Conservation (phyloP, 2,113 vertebrate species). For the Symphodus melops region DNA sequence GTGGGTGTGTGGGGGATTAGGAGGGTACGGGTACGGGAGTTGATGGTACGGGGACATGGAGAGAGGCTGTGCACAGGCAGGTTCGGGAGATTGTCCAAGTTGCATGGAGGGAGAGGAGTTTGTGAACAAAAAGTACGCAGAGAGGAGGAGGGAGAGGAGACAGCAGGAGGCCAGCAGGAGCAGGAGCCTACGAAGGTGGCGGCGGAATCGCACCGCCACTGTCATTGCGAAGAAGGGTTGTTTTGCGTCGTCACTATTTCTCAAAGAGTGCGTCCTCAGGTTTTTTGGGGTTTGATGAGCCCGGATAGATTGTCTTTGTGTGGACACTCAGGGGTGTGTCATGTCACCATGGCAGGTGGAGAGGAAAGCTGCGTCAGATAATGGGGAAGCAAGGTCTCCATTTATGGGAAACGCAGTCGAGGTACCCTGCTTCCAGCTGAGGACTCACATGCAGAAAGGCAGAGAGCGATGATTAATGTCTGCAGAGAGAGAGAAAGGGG, state of each 20-base stretch:
- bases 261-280: constrained; percentile 3
- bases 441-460: constrained; percentile 51
- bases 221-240: constrained; percentile 85
- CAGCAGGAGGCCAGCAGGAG: constrained; percentile 93
- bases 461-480: constrained; percentile 63
- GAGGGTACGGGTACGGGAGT: constrained; percentile 82
- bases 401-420: constrained; percentile 24
- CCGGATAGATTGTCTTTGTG: constrained; percentile 44
- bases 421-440: constrained; percentile 39
- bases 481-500: constrained; percentile 53
- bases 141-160: constrained; percentile 91
- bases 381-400: constrained; percentile 72
- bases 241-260: constrained; percentile 45
- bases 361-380: constrained; percentile 45
- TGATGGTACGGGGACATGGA: constrained; percentile 87
- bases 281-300: constrained; percentile 20
- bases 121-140: constrained; percentile 94
- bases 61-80: constrained; percentile 86
- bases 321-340: constrained; percentile 77
- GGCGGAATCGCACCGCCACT: constrained; percentile 89
- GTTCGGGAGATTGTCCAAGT: constrained; percentile 85
- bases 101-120: constrained; percentile 92
- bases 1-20: constrained; percentile 88
- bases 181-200: constrained; percentile 91
- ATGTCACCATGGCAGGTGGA: constrained; percentile 97